Evolutionary conservation across 2,113 vertebrate genomes (phyloP).

Genomic region (Sceloporus undulatus): DNA sequence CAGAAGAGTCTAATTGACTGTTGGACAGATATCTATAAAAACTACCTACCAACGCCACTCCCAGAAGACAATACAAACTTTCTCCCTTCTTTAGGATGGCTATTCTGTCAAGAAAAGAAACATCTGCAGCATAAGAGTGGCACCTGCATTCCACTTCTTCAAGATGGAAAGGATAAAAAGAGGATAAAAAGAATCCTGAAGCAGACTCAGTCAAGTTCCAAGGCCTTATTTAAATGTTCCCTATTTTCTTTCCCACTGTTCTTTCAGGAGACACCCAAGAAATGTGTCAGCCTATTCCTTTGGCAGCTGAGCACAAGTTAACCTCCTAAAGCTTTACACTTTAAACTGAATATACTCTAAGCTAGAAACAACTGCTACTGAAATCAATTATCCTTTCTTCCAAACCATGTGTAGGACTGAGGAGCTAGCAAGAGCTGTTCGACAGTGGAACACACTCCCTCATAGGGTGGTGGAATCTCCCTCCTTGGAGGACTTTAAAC

Average conservation of each 20-base stretch:
- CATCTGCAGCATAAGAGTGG: no score
- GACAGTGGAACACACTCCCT: no score
- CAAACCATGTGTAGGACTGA: not conserved
- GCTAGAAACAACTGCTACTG: not conserved
- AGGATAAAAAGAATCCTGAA: not conserved
- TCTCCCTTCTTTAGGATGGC: not conserved
- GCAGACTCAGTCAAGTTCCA: not conserved
- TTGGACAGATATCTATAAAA: not conserved
- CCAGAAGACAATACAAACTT: not conserved
- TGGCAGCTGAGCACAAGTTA: conserved; percentile 14
- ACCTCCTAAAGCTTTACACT: not conserved
- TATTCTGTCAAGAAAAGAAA: not conserved
- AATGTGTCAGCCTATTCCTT: not conserved
- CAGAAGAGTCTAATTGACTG: not conserved
- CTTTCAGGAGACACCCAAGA: not conserved
- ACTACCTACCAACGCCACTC: not conserved
- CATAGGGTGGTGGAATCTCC: no score
- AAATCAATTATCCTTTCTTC: conserved; percentile 1
- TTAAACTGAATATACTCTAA: not conserved
- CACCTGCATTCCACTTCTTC: not conserved
- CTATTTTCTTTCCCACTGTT: not conserved
- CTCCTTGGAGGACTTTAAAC: no score
- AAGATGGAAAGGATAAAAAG: not conserved
- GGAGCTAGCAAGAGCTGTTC: not conserved
- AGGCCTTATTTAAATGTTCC: not conserved